Evolutionary conservation across 2,797 vertebrate species (phyloP), one percentile per base, ranked within the genome.

Genomic region (Acipenser ruthenus): DNA sequence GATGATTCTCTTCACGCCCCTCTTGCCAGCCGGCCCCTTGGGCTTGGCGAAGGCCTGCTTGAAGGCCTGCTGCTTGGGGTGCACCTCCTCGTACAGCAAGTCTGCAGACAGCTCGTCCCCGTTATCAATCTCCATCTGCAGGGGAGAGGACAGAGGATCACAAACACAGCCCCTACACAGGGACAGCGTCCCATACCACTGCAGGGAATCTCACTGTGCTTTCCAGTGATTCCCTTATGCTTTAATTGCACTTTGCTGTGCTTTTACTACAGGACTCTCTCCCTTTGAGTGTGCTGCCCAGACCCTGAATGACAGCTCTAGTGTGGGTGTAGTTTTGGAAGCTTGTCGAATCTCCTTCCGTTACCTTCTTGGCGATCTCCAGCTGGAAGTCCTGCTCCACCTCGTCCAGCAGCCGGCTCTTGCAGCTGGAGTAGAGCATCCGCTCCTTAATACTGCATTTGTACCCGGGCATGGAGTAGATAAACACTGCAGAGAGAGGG

Each of bases 351-450:
- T 37, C 23, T 37, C 23, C 1, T 50, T 18, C 18, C 72, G 50
- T 79, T 77, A 99, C 96, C 94, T 99, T 99, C 85, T 98, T 99
- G 72, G 86, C 84, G 74, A 99, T 91, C 78, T 98, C 94, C 81
- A 99, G 86, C 68, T 90, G 91, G 70, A 94, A 97, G 66, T 96
- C 94, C 84, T 90, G 92, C 83, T 99, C 97, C 72, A 93, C 94
- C 0, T 96, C 95, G 67, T 97, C 94, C 10, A 99, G 87, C 75
- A 99, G 87, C 50, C 93, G 87, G 84, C 96, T 96, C 89, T 99
- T 99, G 84, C 97, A 98, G 89, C 97, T 99, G 68, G 96, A 99
- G 78, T 99, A 99, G 59, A 99, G 83, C 97, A 99, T 99, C 70
- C 96, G 89, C 70, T 99, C 97, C 73, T 95, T 98, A 82, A 99